Conservation (phyloP, 2,888 invertebrate genomes). For the Clivina fossor region DNA sequence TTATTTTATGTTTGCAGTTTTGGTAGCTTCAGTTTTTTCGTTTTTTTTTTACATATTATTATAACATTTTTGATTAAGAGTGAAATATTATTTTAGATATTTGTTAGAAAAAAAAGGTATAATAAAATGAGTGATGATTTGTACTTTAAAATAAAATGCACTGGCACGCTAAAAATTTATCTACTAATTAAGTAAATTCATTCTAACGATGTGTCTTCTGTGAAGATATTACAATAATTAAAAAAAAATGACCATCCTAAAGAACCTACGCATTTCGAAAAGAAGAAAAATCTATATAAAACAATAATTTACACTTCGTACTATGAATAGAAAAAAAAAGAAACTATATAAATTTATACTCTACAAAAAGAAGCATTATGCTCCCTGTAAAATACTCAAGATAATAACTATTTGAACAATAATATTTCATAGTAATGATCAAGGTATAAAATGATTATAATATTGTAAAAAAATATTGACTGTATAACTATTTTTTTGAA, state of each 20-base stretch:
- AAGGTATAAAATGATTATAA: conserved; percentile 31
- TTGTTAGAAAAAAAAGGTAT: conserved; percentile 23
- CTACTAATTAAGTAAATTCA: conserved; percentile 39
- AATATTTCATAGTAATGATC: conserved; percentile 32
- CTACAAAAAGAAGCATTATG: conserved; percentile 23
- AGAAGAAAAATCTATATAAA: conserved; percentile 12
- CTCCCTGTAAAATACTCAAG: conserved; percentile 34
- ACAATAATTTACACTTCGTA: conserved; percentile 24
- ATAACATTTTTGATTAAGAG: conserved; percentile 35
- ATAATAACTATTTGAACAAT: conserved; percentile 34
- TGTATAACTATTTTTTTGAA: conserved; percentile 31
- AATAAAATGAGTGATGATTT: conserved; percentile 32
- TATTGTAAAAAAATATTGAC: conserved; percentile 43
- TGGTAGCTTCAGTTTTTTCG: conserved; percentile 45
- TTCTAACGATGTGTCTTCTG: conserved; percentile 49
- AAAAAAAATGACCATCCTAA: conserved; percentile 26
- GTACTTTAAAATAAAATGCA: conserved; percentile 32
- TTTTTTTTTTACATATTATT: conserved; percentile 34
- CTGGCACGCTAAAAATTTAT: conserved; percentile 34
- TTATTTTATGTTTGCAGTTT: conserved; percentile 38
- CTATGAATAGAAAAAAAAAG: conserved; percentile 23
- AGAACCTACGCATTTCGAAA: conserved; percentile 35
- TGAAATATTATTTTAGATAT: conserved; percentile 28
- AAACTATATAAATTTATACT: conserved; percentile 28
- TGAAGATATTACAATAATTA: conserved; percentile 45